Base-by-base conservation (phyloP, 2,797 vertebrate species). In the Myotis vivesi region DNA sequence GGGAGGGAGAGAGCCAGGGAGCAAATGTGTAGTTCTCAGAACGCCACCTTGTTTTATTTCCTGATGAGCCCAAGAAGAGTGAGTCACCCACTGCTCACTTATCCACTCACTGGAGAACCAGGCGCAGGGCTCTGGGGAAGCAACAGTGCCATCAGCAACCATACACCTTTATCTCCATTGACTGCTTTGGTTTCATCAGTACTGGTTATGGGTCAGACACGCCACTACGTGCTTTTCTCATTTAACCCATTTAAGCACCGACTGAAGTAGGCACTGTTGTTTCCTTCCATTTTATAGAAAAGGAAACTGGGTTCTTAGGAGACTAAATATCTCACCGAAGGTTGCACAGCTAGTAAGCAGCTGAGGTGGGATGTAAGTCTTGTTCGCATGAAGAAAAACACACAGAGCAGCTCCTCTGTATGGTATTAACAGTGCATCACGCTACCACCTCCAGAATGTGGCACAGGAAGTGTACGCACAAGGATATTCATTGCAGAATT, bases 391-490 rank as follows among this genome's bases (percentile, higher is more conserved):
- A 12, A 85, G 49, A 73, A 59, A 66, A 71, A 25, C 23, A 82
- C 73, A 87, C 0, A 66, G 59, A 86, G 59, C 20, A 57, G 85
- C n/a, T 57, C 83, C 46, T n/a, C 8, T 51, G 12, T 5, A 30
- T 5, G 4, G 22, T 75, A 9, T 62, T 30, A 13, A 44, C 2
- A 15, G 51, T 1, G 22, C 22, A 17, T 38, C 55, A 72, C 0
- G 38, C 76, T 41, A 36, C 55, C 51, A 16, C 36, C 64, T 75
- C 73, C 9, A 16, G 20, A 77, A 68, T 8, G 7, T 16, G 62
- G 44, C 1, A 0, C 36, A 0, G 0, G 44, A 20, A n/a, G 36
- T 33, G 2, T 12, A 41, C 2, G 11, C 19, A 69, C 13, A 41
- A 36, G 22, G 33, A 19, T 8, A 83, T 5, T 75, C 33, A 44